Evolutionary conservation across 2,113 vertebrate species (phyloP), one percentile per base, ranked within the genome.

Genomic region (Sialia sialis): DNA sequence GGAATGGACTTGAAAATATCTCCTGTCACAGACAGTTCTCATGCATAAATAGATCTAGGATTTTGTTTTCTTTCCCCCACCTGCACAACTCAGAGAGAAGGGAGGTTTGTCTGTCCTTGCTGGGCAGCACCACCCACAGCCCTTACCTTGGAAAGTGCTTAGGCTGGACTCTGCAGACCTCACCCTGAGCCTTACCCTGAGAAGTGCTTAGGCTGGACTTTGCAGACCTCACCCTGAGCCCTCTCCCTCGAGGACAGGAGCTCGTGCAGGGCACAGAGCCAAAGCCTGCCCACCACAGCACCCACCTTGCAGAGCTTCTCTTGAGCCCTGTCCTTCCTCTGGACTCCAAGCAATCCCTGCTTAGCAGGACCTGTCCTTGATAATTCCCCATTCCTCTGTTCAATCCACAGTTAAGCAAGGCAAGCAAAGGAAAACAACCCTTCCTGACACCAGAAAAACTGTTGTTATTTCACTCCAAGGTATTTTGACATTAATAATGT

Each of bases 401-500:
- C 90, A 94, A 80, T 80, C 29, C 29, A 36, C 52, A 62, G 75
- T 62, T 76, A 82, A 89, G 82, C 5, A 10, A 93, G 55, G 86
- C 32, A 92, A 93, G 23, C 48, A 54, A 81, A 92, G 77, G 89
- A 94, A 82, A 94, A 69, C 39, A 90, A 5, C 77, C 58, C 73
- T 67, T 95, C 84, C 16, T 84, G 83, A 87, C 88, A 84, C 67
- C 26, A 94, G 44, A 90, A 87, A 86, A 88, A 90, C 74, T 32
- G 54, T 87, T 2, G 0, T 87, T 91, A 74, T 72, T 87, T 94
- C 77, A 90, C 93, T 96, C 73, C 88, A 30, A 94, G 87, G 64
- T 90, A 96, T 89, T 87, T 54, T 81, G 90, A 93, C 76, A 52
- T 95, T 95, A 96, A 88, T 95, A 73, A 60, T 36, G 5, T 41